These are phyloP conservation scores for Metellina segmentata DNA, from an alignment of 2,888 invertebrate species.

Conservation along the genomic window DNA sequence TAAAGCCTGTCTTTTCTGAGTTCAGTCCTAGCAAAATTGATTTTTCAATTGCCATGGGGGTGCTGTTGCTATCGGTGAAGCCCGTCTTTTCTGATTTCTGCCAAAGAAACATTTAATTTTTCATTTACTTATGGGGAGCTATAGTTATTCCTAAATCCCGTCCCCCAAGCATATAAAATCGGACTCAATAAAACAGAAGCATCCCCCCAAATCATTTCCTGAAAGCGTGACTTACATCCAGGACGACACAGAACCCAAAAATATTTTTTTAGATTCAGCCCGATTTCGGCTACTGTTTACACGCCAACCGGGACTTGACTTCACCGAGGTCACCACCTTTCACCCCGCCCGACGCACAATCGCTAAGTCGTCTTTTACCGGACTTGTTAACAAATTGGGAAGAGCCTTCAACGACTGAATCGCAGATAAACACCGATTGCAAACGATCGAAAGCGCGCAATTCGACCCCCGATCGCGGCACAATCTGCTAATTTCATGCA, in stretches of 20 bases:
- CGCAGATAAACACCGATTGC: not conserved
- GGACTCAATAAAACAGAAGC: not conserved
- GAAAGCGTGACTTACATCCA: not conserved
- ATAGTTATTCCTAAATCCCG: too few relatives aligned
- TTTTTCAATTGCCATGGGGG: too few relatives aligned
- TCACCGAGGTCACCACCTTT: not conserved
- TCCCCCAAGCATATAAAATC: too few relatives aligned
- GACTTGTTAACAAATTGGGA: constrained; percentile 57
- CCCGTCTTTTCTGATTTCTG: too few relatives aligned
- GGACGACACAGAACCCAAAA: not conserved
- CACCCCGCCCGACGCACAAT: not conserved
- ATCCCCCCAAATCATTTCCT: not conserved
- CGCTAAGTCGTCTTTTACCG: constrained; percentile 47
- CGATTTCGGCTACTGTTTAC: not conserved
- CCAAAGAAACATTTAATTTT: too few relatives aligned
- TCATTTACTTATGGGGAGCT: too few relatives aligned
- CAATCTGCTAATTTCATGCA: not conserved
- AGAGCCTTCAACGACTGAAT: constrained; percentile 29
- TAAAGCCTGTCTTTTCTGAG: too few relatives aligned
- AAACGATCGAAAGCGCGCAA: not conserved
- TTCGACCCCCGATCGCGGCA: not conserved
- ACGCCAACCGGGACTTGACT: not conserved
- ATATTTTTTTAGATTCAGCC: not conserved
- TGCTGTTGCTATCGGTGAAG: too few relatives aligned
- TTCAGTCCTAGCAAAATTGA: too few relatives aligned